These are phyloP conservation scores for Troglohyphantes excavatus DNA, from an alignment of 2,888 invertebrate genomes.

Conservation along the genomic window DNA sequence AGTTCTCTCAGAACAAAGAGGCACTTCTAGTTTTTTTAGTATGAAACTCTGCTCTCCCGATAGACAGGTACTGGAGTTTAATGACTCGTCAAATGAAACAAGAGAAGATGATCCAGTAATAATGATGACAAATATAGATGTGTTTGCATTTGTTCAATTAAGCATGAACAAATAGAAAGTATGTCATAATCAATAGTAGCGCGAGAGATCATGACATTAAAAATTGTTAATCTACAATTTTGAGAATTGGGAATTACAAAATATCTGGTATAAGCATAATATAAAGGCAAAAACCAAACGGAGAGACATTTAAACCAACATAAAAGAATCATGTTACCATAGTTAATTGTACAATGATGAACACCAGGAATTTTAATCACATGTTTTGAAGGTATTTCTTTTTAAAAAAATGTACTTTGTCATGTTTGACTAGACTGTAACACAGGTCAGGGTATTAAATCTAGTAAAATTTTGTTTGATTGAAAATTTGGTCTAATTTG, in stretches of 20 bases:
- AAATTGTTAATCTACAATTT: background rate
- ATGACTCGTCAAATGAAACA: slow-evolving; percentile 37
- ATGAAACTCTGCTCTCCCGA: slow-evolving; percentile 68
- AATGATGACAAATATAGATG: slow-evolving; percentile 11
- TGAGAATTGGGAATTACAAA: background rate
- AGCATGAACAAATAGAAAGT: slow-evolving; percentile 32
- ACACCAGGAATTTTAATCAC: background rate
- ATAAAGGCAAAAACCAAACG: background rate
- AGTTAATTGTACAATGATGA: background rate
- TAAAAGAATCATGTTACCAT: slow-evolving; percentile 6
- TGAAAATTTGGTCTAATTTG: too few species aligned
- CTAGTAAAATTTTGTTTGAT: too few species aligned
- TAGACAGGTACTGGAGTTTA: slow-evolving; percentile 66
- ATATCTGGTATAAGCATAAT: background rate
- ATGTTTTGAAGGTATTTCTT: background rate
- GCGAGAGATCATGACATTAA: slow-evolving; percentile 16
- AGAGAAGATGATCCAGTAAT: slow-evolving; percentile 55
- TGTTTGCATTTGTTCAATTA: slow-evolving; percentile 19
- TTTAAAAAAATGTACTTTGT: background rate
- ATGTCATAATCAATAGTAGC: slow-evolving; percentile 1
- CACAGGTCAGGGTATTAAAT: too few species aligned
- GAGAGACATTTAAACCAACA: background rate
- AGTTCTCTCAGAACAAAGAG: slow-evolving; percentile 59
- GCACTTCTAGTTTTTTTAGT: slow-evolving; percentile 62
- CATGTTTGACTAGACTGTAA: background rate